Evolutionary conservation across 2,888 invertebrate species (phyloP), one percentile per base, ranked within the genome.

Genomic region (Chloroclysta siterata): DNA sequence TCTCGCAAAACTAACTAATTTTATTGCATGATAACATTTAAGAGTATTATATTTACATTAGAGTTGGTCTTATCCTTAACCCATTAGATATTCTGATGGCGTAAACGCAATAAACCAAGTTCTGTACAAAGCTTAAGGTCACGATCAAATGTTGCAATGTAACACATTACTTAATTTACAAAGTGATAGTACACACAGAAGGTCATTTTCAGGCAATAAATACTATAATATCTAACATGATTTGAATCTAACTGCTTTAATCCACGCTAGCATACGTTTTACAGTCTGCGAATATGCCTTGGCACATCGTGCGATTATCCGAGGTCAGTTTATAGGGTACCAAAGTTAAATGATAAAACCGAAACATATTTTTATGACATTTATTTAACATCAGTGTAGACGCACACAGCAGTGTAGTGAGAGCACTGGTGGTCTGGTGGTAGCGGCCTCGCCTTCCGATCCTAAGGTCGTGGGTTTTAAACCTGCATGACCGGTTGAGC

Each of bases 191-290:
- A 17, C 60, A 22, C 5, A 15, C 29, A 61, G 70, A 71, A 70
- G 71, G 71, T 44, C 68, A 36, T 52, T 57, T 53, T 39, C 60
- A 63, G 60, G 56, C 56, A 67, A 67, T 65, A 60, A 55, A 60
- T 46, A 59, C 60, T 55, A 56, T 62, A 47, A 60, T 58, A 63
- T 47, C 51, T 17, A 57, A 60, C 62, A 55, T 48, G 58, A 56
- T 62, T 63, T 54, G 50, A 63, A 65, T 69, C 60, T 60, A 69
- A 71, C 67, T 65, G 55, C 53, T 58, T 53, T 53, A 55, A 60
- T 66, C 61, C 71, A 71, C 62, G 71, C 60, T 52, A 58, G 36
- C 63, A 61, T 46, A 53, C 36, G 56, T 51, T 50, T 15, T 55
- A 48, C 22, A 52, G 15, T 51, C 10, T 11, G 42, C 48, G 17